Evolutionary conservation across 1,140 invertebrate genomes (phyloP).

Genomic region (Drosophila malerkotliana): DNA sequence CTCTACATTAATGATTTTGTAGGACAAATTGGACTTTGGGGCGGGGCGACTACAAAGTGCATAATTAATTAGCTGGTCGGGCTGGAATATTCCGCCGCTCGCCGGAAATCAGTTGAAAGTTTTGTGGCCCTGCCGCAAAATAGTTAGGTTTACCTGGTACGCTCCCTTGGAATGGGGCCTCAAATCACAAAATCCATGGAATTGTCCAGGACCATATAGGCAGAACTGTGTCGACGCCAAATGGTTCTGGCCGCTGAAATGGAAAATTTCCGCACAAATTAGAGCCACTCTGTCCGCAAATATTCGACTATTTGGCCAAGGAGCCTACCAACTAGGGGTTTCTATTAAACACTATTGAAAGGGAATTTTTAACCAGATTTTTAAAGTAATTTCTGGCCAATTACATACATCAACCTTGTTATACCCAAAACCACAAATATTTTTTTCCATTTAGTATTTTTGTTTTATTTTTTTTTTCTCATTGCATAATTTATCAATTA

Average conservation of each 20-base stretch:
- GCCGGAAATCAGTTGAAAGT: constrained; percentile 38
- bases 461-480: constrained; percentile 66
- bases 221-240: constrained; percentile 75
- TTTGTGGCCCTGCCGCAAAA: constrained; percentile 36
- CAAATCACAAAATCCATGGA: constrained; percentile 80
- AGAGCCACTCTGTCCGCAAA: constrained; percentile 17
- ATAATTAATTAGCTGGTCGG: constrained; percentile 69
- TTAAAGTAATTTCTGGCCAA: background rate
- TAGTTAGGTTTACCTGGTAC: constrained; percentile 60
- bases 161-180: constrained; percentile 32
- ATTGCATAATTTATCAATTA: constrained; percentile 75
- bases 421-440: background rate
- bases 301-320: constrained; percentile 2
- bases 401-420: background rate
- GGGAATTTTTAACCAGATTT: background rate
- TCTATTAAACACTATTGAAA: background rate
- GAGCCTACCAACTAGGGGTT: constrained; percentile 6
- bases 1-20: constrained; percentile 69
- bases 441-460: constrained; percentile 58
- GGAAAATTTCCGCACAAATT: constrained; percentile 45
- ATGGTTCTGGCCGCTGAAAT: constrained; percentile 65
- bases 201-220: constrained; percentile 77
- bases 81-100: constrained; percentile 1
- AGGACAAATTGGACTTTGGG: constrained; percentile 33
- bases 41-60: constrained; percentile 43